Evolutionary conservation across 2,113 vertebrate genomes (phyloP).

Genomic region (Phrynosoma platyrhinos): DNA sequence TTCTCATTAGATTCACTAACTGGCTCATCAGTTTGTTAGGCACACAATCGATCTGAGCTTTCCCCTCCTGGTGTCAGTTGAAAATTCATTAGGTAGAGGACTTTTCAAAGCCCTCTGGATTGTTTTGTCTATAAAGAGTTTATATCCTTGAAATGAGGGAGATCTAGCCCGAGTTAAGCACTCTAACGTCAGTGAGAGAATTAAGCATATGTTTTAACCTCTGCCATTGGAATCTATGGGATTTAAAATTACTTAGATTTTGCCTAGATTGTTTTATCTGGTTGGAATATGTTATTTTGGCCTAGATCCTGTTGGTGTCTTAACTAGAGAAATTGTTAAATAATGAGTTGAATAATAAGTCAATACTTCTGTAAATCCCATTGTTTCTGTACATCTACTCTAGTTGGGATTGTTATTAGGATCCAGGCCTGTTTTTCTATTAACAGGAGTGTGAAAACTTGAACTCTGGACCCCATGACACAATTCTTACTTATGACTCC

Average conservation of each 20-base stretch:
- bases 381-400: no score
- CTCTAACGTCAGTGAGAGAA: background rate
- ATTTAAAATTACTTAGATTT: background rate
- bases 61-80: background rate
- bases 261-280: background rate
- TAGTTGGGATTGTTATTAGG: no score
- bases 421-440: no score
- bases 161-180: background rate
- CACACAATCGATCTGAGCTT: background rate
- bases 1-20: slow-evolving; percentile 3
- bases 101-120: background rate
- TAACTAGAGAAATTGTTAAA: no score
- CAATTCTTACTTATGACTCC: no score
- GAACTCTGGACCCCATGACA: no score
- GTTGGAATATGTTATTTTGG: background rate
- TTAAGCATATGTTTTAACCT: background rate
- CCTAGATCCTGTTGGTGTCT: no score
- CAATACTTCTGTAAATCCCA: no score
- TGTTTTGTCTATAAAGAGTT: background rate
- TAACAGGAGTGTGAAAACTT: no score
- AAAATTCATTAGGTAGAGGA: background rate
- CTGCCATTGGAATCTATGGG: background rate
- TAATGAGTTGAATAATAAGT: no score
- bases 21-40: slow-evolving; percentile 10
- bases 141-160: no score